These are phyloP conservation scores for Morphnarchus princeps DNA, from an alignment of 2,113 vertebrate species.

Conservation along the genomic window DNA sequence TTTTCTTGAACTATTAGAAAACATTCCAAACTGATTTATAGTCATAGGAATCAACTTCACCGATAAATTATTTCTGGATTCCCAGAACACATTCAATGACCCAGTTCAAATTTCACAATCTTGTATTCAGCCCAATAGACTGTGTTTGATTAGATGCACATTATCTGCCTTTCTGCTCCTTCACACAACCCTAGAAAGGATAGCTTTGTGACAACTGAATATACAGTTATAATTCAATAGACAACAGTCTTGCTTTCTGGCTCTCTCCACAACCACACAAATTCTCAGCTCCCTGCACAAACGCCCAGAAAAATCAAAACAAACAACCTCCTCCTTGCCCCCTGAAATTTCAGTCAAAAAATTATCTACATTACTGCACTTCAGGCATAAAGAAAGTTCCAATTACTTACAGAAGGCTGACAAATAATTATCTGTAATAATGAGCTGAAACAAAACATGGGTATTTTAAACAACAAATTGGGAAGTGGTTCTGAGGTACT, in stretches of 20 bases:
- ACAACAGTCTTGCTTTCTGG: background rate
- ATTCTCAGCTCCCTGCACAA: background rate
- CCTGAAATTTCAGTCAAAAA: background rate
- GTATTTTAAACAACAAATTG: background rate
- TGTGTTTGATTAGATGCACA: conserved; percentile 56
- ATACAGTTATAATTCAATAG: background rate
- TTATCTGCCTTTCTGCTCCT: conserved; percentile 25
- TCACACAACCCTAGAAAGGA: background rate
- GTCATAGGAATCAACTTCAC: conserved; percentile 18
- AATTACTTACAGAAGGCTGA: background rate
- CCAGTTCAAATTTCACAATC: conserved; percentile 59
- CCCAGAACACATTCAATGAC: conserved; percentile 19
- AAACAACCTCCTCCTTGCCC: background rate
- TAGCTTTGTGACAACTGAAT: background rate
- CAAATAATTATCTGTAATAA: background rate
- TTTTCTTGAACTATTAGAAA: conserved; percentile 41
- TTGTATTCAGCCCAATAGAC: conserved; percentile 22
- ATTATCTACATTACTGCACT: background rate
- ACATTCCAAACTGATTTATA: conserved; percentile 49
- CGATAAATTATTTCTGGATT: conserved; percentile 48
- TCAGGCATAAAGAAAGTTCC: background rate
- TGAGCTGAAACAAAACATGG: background rate
- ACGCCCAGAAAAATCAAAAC: background rate
- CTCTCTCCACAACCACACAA: background rate
- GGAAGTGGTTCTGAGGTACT: background rate